Percentiles rank a stretch among this genome's conserved stretches.
Conservation (phyloP, 2,797 vertebrate genomes). For the Euphonia xanthogaster region DNA sequence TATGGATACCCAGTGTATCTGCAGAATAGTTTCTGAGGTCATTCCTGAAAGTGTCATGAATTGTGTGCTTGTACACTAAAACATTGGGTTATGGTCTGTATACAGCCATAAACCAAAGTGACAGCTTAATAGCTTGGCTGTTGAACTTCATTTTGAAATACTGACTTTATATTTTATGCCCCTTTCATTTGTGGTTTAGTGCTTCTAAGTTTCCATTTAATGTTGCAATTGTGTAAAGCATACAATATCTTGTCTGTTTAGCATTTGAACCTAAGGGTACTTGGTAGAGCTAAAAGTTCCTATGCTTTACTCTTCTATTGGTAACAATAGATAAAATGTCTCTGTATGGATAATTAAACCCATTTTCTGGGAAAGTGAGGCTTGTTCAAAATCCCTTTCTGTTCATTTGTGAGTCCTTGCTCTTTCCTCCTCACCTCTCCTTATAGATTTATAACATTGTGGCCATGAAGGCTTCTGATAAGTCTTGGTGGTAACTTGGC, state of each 20-base stretch:
- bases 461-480: background rate
- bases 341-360: background rate
- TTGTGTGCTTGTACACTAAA: background rate
- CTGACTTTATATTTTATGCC: background rate
- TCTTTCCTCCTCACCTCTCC: background rate
- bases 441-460: background rate
- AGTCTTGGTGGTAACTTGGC: background rate
- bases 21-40: background rate
- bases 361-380: background rate
- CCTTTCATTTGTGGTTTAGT: constrained; percentile 14
- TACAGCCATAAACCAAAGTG: background rate
- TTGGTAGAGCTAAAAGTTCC: background rate
- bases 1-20: background rate
- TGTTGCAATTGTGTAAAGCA: background rate
- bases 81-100: background rate
- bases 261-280: background rate
- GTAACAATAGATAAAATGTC: background rate
- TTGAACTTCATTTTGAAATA: constrained; percentile 3
- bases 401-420: background rate
- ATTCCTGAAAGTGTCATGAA: background rate
- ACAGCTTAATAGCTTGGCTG: background rate
- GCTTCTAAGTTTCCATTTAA: background rate
- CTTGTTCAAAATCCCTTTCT: background rate
- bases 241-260: background rate
- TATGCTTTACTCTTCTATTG: background rate